Evolutionary conservation across 2,113 vertebrate genomes (phyloP).

Genomic region (Gavia stellata): DNA sequence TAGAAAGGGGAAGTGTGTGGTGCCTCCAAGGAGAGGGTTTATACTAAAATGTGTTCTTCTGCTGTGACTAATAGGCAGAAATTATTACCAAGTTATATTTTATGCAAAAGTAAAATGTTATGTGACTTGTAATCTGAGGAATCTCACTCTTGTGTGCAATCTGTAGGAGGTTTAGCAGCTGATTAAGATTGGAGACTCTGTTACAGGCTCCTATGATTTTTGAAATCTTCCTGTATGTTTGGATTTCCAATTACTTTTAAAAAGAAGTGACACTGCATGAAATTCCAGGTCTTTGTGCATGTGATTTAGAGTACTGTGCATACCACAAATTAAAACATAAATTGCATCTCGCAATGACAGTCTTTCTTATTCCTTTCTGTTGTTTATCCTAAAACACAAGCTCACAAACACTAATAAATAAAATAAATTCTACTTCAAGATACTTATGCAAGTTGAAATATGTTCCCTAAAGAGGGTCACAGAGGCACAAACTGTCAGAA

Average conservation of each 20-base stretch:
- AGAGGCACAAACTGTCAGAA: not conserved
- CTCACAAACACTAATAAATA: not conserved
- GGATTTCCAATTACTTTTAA: not conserved
- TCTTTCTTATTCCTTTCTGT: not conserved
- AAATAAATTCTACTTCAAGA: not conserved
- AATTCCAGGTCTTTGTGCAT: not conserved
- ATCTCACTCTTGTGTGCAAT: not conserved
- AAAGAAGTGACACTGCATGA: not conserved
- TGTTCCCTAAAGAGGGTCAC: slow-evolving; percentile 12
- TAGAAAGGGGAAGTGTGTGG: not conserved
- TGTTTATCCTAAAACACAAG: not conserved
- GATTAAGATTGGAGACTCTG: not conserved
- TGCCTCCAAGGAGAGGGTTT: not conserved
- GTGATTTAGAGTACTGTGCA: not conserved
- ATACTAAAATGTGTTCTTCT: not conserved
- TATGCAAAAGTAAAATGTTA: not conserved
- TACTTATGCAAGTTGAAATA: not conserved
- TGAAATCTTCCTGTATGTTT: not conserved
- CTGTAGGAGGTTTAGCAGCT: not conserved
- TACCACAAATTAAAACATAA: not conserved
- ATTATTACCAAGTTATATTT: not conserved
- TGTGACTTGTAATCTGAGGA: not conserved
- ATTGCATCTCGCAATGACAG: not conserved
- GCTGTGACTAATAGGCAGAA: not conserved
- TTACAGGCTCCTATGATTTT: not conserved